Evolutionary conservation across 64 coral and sea anemone genomes (phyloP), one percentile per base, ranked within the genome.

Genomic region (Orbicella faveolata): DNA sequence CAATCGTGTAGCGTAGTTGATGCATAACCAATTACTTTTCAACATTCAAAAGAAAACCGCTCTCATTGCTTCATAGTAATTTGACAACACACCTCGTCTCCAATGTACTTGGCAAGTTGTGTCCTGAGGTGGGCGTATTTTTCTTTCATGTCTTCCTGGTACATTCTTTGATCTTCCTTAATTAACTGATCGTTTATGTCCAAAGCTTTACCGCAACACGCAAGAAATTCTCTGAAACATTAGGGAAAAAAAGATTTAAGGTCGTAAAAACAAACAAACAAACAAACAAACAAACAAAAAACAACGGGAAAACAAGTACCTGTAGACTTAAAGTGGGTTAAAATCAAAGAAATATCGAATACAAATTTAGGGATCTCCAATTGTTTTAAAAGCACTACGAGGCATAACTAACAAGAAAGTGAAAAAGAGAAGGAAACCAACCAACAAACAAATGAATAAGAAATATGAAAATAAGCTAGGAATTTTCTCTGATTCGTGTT

Each of bases 61-160:
- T 30, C 30, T 30, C 30, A 30, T 20, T 23, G 65, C 9, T 70
- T 70, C 20, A 59, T 59, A 2, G 1, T 59, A 62, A 61, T 9
- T 7, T n/a, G 37, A 10, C 0, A 19, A 44, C 34, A 37, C 63
- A 96, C 94, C 91, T 96, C 96, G 20, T 90, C 84, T 21, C 95
- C 93, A 64, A 95, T 93, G 79, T 93, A 98, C 41, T 85, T 93
- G 25, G 91, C 65, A 19, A 98, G 91, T 75, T 98, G 93, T 11
- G 73, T 59, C 73, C 63, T 98, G 82, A 98, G 92, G 23, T 88
- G 89, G 13, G 88, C 52, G 75, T 98, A 98, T 48, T 95, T 98
- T 62, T 91, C 88, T 36, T 98, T 98, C 79, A 98, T 80, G 61
- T 95, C 96, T 74, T 98, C 96, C 18, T 98, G 96, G 75, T 98